Conservation (phyloP, 2,797 vertebrate genomes). For the Setipinna tenuifilis region DNA sequence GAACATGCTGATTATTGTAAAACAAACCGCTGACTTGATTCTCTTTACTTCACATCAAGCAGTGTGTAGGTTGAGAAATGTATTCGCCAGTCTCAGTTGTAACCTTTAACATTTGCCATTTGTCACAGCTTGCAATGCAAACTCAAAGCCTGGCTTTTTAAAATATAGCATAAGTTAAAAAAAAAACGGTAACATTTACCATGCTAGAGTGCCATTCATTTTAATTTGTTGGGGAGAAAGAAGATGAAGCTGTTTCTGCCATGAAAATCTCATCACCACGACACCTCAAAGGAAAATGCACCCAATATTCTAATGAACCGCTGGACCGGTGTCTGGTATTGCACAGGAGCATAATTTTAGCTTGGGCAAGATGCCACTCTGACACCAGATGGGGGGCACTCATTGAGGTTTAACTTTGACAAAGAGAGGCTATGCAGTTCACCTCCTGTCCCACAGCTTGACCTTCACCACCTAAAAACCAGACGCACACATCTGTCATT, state of each 20-base stretch:
- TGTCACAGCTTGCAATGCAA: slow-evolving; percentile 28
- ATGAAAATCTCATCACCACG: background rate
- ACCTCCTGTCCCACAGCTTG: slow-evolving; percentile 39
- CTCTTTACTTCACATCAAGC: background rate
- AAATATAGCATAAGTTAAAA: background rate
- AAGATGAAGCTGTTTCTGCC: slow-evolving; percentile 29
- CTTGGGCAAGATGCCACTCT: slow-evolving; percentile 53
- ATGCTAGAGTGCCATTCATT: background rate
- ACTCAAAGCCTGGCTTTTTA: background rate
- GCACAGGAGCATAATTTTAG: slow-evolving; percentile 50
- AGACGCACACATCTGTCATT: slow-evolving; percentile 63
- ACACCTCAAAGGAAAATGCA: background rate
- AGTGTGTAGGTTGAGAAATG: slow-evolving; percentile 14
- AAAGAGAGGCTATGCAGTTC: slow-evolving; percentile 49
- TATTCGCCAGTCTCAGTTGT: slow-evolving; percentile 23
- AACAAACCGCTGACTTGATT: slow-evolving; percentile 1
- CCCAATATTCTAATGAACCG: slow-evolving; percentile 44
- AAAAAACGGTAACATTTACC: background rate
- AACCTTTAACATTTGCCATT: slow-evolving; percentile 7
- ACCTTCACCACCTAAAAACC: background rate
- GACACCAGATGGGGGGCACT: slow-evolving; percentile 51
- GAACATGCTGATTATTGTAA: background rate
- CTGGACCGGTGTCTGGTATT: slow-evolving; percentile 50
- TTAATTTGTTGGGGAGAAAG: slow-evolving; percentile 38
- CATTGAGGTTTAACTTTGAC: slow-evolving; percentile 59